Evolutionary conservation across 2,888 invertebrate species (phyloP).

Genomic region (Euzophera pinguis): DNA sequence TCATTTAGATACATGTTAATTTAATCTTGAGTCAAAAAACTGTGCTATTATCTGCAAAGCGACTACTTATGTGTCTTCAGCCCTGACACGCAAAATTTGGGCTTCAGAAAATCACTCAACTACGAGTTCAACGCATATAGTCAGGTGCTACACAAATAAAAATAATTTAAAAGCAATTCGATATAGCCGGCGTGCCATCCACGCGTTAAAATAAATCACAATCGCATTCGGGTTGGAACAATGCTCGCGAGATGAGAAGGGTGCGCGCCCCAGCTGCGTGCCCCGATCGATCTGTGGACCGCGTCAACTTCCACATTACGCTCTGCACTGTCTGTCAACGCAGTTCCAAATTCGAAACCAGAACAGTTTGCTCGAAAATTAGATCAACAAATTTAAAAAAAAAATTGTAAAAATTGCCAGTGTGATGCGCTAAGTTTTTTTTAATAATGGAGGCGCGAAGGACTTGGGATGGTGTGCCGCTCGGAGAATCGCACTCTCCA

Average conservation of each 20-base stretch:
- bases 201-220: conserved; percentile 59
- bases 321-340: conserved; percentile 62
- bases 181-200: conserved; percentile 34
- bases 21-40: no score
- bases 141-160: conserved; percentile 15
- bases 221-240: conserved; percentile 60
- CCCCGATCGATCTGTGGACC: conserved; percentile 74
- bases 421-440: conserved; percentile 55
- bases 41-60: no score
- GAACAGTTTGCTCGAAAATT: conserved; percentile 27
- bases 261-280: conserved; percentile 78
- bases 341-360: conserved; percentile 43
- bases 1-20: no score
- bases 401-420: conserved; percentile 32
- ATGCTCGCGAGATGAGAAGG: conserved; percentile 71
- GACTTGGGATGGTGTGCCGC: conserved; percentile 69
- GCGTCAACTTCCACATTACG: conserved; percentile 44
- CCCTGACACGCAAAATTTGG: no score
- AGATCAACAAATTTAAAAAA: conserved; percentile 24
- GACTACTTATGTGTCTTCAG: no score
- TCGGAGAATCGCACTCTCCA: conserved; percentile 73
- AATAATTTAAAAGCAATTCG: conserved; percentile 17
- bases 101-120: no score
- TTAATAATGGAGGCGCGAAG: conserved; percentile 70
- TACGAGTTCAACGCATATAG: neutral